Evolutionary conservation across 2,888 invertebrate species (phyloP).

Genomic region (Drosophila helvetica): DNA sequence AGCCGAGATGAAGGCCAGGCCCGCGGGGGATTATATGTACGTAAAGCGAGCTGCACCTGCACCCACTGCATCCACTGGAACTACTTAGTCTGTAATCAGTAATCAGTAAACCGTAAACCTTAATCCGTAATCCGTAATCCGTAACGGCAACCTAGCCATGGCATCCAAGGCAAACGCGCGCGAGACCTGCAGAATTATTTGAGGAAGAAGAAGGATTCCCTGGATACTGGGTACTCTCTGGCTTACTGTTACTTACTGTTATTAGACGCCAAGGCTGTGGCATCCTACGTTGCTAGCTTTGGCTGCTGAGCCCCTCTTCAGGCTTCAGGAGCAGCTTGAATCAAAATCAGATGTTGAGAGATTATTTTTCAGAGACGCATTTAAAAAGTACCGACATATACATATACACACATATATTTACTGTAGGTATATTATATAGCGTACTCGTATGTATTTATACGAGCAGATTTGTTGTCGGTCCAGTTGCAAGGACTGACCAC

Average conservation of each 20-base stretch:
- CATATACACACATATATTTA: conserved; percentile 53
- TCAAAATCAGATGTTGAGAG: conserved; percentile 55
- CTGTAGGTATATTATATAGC: conserved; percentile 41
- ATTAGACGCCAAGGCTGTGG: conserved; percentile 29
- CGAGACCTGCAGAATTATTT: conserved; percentile 50
- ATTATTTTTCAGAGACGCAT: conserved; percentile 78
- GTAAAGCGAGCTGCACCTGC: not conserved
- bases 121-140: conserved; percentile 6
- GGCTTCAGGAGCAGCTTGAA: conserved; percentile 40
- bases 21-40: not conserved
- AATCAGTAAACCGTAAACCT: conserved; percentile 29
- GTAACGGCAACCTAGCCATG: conserved; percentile 18
- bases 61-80: conserved; percentile 10
- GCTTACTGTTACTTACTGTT: conserved; percentile 42
- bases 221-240: conserved; percentile 31
- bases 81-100: not conserved
- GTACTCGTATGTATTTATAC: conserved; percentile 51
- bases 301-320: conserved; percentile 37
- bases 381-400: conserved; percentile 65
- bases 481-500: conserved; percentile 22
- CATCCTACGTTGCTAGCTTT: conserved; percentile 43
- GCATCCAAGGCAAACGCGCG: conserved; percentile 40
- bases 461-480: conserved; percentile 62
- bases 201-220: conserved; percentile 8
- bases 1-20: conserved; percentile 75